Conservation (phyloP, 2,888 invertebrate species). For the Belgica antarctica region DNA sequence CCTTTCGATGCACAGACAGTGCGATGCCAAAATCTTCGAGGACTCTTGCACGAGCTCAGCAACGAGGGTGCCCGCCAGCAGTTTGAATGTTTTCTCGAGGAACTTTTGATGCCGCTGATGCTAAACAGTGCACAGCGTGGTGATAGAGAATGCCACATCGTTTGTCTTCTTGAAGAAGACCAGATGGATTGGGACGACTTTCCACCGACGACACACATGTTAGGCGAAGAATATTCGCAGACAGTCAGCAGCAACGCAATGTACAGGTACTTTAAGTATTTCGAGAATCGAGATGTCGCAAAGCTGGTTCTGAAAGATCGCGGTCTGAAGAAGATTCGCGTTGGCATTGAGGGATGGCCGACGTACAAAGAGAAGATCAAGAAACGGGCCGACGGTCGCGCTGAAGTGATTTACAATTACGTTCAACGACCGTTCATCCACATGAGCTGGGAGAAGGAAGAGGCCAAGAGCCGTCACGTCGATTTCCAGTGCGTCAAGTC, state of each 20-base stretch:
- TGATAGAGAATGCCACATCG: conserved; percentile 96
- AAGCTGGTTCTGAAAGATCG: conserved; percentile 98
- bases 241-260: conserved; percentile 93
- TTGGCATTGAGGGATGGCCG: conserved; percentile 98
- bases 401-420: conserved; percentile 99
- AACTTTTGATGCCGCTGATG: conserved; percentile 93
- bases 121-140: conserved; percentile 90
- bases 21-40: conserved; percentile 89
- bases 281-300: conserved; percentile 98
- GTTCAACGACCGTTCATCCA: conserved; percentile 98
- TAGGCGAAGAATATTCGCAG: conserved; percentile 95
- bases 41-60: conserved; percentile 93
- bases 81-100: conserved; percentile 94
- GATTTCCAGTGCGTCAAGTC: conserved; percentile 99
- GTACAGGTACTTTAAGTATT: conserved; percentile 98
- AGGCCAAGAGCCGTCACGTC: conserved; percentile 97
- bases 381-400: conserved; percentile 88
- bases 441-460: conserved; percentile 96
- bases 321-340: conserved; percentile 95
- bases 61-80: conserved; percentile 99
- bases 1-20: conserved; percentile 96
- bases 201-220: conserved; percentile 85
- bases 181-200: conserved; percentile 78
- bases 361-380: conserved; percentile 99
- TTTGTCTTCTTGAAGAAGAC: conserved; percentile 94